Evolutionary conservation across 2,797 vertebrate genomes (phyloP).

Genomic region (Rhabdomys pumilio): DNA sequence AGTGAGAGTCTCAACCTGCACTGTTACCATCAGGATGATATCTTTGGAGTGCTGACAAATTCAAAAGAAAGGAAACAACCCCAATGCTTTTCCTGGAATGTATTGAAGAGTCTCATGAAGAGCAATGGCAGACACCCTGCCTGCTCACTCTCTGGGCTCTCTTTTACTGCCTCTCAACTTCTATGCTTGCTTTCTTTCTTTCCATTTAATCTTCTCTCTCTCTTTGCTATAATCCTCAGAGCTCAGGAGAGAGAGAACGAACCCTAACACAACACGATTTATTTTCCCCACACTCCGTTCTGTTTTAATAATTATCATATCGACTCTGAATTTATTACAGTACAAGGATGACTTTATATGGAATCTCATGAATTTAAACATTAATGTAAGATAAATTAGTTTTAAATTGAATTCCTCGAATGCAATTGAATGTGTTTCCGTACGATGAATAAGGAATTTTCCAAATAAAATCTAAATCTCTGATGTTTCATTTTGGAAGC

Average conservation of each 20-base stretch:
- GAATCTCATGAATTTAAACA: constrained; percentile 87
- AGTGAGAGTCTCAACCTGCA: background rate
- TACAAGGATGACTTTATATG: constrained; percentile 82
- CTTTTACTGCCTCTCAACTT: background rate
- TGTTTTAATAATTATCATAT: constrained; percentile 83
- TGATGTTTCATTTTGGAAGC: constrained; percentile 85
- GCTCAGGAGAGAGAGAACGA: constrained; percentile 8
- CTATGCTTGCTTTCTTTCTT: background rate
- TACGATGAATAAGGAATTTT: constrained; percentile 87
- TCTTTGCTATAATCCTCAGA: constrained; percentile 14
- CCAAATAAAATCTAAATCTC: constrained; percentile 85
- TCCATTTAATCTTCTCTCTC: background rate
- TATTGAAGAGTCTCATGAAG: background rate
- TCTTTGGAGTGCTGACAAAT: background rate
- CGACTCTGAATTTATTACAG: constrained; percentile 83
- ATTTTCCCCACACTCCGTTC: constrained; percentile 79
- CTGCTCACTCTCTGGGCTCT: background rate
- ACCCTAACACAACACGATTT: constrained; percentile 38
- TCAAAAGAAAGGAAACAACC: background rate
- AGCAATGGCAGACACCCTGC: rapidly evolving
- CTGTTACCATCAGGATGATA: rapidly evolving
- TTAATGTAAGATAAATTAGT: constrained; percentile 88
- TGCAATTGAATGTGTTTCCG: constrained; percentile 85
- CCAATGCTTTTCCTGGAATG: too few species aligned
- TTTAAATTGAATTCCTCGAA: constrained; percentile 88